Percentiles rank a stretch among this genome's conserved stretches.
Conservation (phyloP, 2,888 invertebrate genomes). For the Conomelus anceps region DNA sequence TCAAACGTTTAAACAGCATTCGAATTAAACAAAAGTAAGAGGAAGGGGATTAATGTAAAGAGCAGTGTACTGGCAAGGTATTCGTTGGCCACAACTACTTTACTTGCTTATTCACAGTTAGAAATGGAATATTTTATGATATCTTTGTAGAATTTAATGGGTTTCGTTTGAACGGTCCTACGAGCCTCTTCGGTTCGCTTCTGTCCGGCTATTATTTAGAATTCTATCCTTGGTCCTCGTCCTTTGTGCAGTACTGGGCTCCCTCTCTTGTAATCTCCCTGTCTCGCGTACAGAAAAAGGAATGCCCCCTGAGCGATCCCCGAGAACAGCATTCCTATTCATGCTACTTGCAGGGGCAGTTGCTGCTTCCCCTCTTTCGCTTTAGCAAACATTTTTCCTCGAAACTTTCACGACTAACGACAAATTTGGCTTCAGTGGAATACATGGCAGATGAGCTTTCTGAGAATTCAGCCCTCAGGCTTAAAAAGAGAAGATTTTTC, state of each 20-base stretch:
- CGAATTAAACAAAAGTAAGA: background rate
- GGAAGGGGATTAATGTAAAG: background rate
- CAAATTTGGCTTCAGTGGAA: background rate
- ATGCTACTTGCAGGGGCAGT: background rate
- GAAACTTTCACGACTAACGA: background rate
- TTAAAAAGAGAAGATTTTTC: background rate
- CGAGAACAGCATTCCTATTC: background rate
- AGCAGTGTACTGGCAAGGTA: background rate
- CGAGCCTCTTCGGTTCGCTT: background rate
- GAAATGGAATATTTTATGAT: slow-evolving; percentile 20
- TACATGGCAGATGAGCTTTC: background rate
- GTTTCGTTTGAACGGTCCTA: slow-evolving; percentile 5
- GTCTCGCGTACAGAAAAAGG: background rate
- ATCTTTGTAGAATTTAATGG: slow-evolving; percentile 15
- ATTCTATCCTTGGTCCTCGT: background rate
- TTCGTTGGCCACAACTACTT: background rate
- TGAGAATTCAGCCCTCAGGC: background rate
- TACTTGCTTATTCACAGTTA: slow-evolving; percentile 5
- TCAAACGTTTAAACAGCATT: background rate
- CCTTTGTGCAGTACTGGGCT: background rate
- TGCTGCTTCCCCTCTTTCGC: background rate
- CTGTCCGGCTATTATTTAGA: slow-evolving; percentile 7
- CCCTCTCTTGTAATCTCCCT: background rate
- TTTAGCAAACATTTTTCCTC: background rate
- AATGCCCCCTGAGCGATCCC: background rate